These are phyloP conservation scores for Chaenodraco wilsoni DNA, from an alignment of 2,797 vertebrate genomes.

Conservation along the genomic window DNA sequence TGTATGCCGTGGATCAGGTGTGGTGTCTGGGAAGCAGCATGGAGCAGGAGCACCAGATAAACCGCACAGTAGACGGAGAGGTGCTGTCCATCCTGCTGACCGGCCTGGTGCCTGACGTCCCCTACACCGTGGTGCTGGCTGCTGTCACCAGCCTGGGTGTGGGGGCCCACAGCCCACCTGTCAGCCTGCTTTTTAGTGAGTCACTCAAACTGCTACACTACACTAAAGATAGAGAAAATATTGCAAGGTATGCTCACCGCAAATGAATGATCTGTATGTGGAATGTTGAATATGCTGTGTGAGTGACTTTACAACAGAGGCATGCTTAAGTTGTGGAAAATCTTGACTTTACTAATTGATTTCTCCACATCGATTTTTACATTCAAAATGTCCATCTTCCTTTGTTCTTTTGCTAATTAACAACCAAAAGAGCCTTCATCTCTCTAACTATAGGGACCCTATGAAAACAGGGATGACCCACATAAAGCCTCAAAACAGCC, in stretches of 20 bases:
- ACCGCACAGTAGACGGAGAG: slow-evolving; percentile 89
- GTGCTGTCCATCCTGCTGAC: slow-evolving; percentile 85
- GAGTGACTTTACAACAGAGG: slow-evolving; percentile 10
- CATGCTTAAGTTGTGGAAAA: background rate
- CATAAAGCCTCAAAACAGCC: background rate
- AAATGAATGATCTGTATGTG: slow-evolving; percentile 19
- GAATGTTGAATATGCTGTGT: slow-evolving; percentile 1
- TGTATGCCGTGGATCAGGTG: slow-evolving; percentile 79
- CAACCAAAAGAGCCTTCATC: too few relatives aligned
- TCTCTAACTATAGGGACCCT: too few relatives aligned
- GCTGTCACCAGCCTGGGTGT: slow-evolving; percentile 91
- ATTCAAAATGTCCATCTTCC: too few relatives aligned
- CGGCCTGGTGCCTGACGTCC: slow-evolving; percentile 87
- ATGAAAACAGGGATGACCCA: too few relatives aligned
- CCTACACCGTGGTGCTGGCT: slow-evolving; percentile 88
- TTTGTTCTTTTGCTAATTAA: too few relatives aligned
- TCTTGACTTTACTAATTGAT: background rate
- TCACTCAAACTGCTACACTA: slow-evolving; percentile 63
- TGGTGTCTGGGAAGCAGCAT: slow-evolving; percentile 89
- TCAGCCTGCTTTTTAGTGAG: slow-evolving; percentile 91
- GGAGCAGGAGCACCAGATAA: slow-evolving; percentile 88
- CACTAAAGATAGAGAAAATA: slow-evolving; percentile 32
- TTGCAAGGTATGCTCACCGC: slow-evolving; percentile 10
- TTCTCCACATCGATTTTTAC: too few relatives aligned
- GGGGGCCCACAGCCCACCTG: slow-evolving; percentile 86